Conservation (phyloP, 2,797 vertebrate species). For the Limosa lapponica region DNA sequence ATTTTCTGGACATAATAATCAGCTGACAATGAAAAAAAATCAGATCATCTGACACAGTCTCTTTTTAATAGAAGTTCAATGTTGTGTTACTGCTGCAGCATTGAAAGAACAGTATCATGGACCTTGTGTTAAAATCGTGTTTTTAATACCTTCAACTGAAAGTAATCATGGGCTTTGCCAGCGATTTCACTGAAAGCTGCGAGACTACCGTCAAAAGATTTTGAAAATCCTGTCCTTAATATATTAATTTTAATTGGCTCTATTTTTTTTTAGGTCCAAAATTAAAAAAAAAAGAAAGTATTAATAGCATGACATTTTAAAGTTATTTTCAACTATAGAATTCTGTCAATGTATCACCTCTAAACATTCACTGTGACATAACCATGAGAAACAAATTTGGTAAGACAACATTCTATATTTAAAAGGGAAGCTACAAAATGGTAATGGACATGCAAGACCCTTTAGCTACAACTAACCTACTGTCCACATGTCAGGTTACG, state of each 20-base stretch:
- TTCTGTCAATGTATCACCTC: not conserved
- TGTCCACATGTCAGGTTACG: not conserved
- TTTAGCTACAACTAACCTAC: conserved; percentile 21
- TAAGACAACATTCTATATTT: not conserved
- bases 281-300: not conserved
- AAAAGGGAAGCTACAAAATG: conserved; percentile 40
- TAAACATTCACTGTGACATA: not conserved
- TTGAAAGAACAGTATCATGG: not conserved
- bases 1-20: not conserved
- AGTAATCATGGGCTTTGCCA: accelerated
- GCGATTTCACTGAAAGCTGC: not conserved
- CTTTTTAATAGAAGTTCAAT: not conserved
- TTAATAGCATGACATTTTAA: not conserved
- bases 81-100: not conserved
- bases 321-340: not conserved
- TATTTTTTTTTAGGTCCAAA: not conserved
- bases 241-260: not conserved
- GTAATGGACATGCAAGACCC: not conserved
- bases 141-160: not conserved
- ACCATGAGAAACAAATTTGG: conserved; percentile 2
- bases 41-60: not conserved
- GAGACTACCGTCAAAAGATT: not conserved
- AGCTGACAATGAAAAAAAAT: not conserved
- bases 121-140: not conserved
- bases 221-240: not conserved